phyloP scores from a whole-genome alignment of 2,888 invertebrate genomes.

The Xestobium rufovillosum region DNA sequence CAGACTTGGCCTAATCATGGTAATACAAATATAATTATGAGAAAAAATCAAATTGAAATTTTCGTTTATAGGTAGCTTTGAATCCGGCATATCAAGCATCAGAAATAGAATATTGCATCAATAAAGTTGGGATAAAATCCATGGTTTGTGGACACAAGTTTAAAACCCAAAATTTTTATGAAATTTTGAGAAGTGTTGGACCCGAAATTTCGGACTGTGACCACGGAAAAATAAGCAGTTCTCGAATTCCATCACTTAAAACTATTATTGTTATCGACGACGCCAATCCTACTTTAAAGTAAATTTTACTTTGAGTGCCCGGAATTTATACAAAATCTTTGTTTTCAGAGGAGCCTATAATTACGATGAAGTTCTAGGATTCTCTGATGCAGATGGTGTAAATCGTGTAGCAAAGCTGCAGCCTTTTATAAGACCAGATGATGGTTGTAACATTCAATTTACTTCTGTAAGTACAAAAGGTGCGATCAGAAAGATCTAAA shows the following conservation, averaged over 20 bases:
- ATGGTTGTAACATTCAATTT: constrained; percentile 70
- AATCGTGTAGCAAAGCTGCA: constrained; percentile 39
- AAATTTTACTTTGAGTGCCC: no score
- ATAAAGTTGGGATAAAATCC: constrained; percentile 61
- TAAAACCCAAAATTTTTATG: constrained; percentile 60
- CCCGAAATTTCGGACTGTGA: constrained; percentile 49
- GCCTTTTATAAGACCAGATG: constrained; percentile 54
- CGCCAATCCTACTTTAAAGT: no score
- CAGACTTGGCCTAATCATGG: constrained; percentile 64
- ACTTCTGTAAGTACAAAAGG: constrained; percentile 55
- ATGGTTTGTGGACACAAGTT: constrained; percentile 57
- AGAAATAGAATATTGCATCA: constrained; percentile 66
- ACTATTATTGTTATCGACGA: constrained; percentile 53
- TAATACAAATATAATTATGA: constrained; percentile 34
- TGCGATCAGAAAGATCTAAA: not conserved
- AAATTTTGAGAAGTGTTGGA: constrained; percentile 51
- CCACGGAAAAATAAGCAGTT: constrained; percentile 46
- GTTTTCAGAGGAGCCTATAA: constrained; percentile 36
- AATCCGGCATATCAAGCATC: constrained; percentile 65
- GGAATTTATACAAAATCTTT: no score
- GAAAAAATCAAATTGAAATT: not conserved
- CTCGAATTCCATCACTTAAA: constrained; percentile 45
- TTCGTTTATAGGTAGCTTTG: constrained; percentile 55
- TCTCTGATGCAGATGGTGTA: constrained; percentile 30
- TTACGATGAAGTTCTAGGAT: constrained; percentile 35